Conservation (phyloP, 2,888 invertebrate species). For the Congeria kusceri region DNA sequence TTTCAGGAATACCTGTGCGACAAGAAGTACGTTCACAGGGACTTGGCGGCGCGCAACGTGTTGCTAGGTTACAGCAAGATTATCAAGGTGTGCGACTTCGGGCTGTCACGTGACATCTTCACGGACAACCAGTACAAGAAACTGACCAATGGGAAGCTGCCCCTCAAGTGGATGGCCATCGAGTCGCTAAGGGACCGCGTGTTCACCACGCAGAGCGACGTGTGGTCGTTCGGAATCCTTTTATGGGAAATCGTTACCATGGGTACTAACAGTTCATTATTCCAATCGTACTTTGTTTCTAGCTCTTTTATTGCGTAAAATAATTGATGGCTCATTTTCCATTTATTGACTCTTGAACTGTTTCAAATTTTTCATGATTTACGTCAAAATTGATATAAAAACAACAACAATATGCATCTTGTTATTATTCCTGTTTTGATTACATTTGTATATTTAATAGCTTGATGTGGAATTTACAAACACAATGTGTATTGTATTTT, state of each 20-base stretch:
- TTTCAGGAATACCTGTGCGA: conserved; percentile 91
- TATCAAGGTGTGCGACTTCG: conserved; percentile 95
- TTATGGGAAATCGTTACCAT: conserved; percentile 95
- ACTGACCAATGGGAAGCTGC: conserved; percentile 84
- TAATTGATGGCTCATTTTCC: too few relatives aligned
- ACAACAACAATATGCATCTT: too few relatives aligned
- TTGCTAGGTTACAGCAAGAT: conserved; percentile 86
- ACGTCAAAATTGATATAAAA: too few relatives aligned
- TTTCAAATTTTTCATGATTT: too few relatives aligned
- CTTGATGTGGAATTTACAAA: too few relatives aligned
- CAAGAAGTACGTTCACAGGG: conserved; percentile 94
- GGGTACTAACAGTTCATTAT: too few relatives aligned
- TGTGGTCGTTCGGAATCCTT: conserved; percentile 94
- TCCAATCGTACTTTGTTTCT: too few relatives aligned
- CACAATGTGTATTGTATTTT: too few relatives aligned
- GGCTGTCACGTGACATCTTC: conserved; percentile 94
- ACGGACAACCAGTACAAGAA: conserved; percentile 94
- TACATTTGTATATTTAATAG: too few relatives aligned
- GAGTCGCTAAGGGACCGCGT: conserved; percentile 88
- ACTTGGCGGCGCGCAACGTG: conserved; percentile 94
- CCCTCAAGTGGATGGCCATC: conserved; percentile 85
- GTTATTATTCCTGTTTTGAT: too few relatives aligned
- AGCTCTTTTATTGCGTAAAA: too few relatives aligned
- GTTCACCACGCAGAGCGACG: conserved; percentile 93
- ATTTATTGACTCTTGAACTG: too few relatives aligned